These are phyloP conservation scores for Myotis planiceps DNA, from an alignment of 2,797 vertebrate genomes.

Conservation along the genomic window DNA sequence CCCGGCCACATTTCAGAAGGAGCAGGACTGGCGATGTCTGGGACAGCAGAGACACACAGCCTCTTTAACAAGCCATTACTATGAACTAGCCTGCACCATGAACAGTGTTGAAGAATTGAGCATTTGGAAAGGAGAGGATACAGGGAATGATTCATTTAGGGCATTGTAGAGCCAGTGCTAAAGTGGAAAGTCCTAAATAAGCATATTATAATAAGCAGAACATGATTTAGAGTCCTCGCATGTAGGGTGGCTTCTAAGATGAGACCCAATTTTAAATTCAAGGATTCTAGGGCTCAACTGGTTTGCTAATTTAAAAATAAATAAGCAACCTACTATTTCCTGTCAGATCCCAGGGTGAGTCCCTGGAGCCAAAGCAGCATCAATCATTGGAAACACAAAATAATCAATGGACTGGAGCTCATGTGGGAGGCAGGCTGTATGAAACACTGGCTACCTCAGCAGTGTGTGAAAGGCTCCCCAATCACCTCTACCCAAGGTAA, in stretches of 20 bases:
- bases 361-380: background rate
- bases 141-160: background rate
- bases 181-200: background rate
- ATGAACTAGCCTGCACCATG: background rate
- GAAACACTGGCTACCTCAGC: background rate
- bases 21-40: background rate
- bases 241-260: background rate
- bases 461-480: background rate
- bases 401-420: background rate
- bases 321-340: slow-evolving; percentile 21
- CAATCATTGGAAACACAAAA: background rate
- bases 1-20: slow-evolving; percentile 35
- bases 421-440: too few species aligned
- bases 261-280: slow-evolving; percentile 2
- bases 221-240: background rate
- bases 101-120: background rate
- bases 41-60: background rate
- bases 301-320: slow-evolving; percentile 45
- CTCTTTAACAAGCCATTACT: background rate
- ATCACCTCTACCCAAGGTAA: background rate
- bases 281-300: background rate
- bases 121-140: background rate
- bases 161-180: background rate
- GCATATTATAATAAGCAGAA: background rate
- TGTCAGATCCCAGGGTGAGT: background rate